A percentile compares a stretch with the other conserved stretches of the same genome.
Evolutionary conservation across 2,113 vertebrate species (phyloP).

Genomic region (Panthera leo): DNA sequence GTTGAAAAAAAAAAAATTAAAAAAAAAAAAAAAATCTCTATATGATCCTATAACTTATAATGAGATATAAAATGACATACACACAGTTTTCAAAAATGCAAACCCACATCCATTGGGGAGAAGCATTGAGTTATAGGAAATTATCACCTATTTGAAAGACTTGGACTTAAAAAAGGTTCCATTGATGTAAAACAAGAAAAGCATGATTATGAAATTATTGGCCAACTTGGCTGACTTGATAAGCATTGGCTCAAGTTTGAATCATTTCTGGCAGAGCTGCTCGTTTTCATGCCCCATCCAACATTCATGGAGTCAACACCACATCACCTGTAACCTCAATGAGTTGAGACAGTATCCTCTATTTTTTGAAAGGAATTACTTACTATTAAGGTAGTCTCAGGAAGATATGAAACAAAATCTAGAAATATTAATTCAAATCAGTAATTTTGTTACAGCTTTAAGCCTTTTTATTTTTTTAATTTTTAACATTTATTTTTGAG

Average conservation of each 20-base stretch:
- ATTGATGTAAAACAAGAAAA: neutral
- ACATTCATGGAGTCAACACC: neutral
- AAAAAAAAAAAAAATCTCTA: conserved; percentile 35
- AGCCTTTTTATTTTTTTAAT: neutral
- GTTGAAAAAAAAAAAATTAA: too few species aligned
- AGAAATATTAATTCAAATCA: neutral
- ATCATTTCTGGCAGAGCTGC: neutral
- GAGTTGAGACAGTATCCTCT: neutral
- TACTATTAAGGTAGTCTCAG: neutral
- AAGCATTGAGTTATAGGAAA: neutral
- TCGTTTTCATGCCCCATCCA: neutral
- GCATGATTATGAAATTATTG: neutral
- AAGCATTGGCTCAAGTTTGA: too few species aligned
- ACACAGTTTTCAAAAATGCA: neutral
- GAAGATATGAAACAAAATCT: neutral
- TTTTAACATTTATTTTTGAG: too few species aligned
- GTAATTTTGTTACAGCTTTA: neutral
- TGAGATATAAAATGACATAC: conserved; percentile 24
- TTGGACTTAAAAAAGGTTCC: neutral
- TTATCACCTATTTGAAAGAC: neutral
- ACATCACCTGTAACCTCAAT: neutral
- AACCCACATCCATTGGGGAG: neutral
- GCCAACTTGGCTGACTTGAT: neutral
- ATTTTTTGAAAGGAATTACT: neutral
- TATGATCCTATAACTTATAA: conserved; percentile 27